Base-by-base conservation (phyloP, 2,888 invertebrate species). In the Adineta ricciae region DNA sequence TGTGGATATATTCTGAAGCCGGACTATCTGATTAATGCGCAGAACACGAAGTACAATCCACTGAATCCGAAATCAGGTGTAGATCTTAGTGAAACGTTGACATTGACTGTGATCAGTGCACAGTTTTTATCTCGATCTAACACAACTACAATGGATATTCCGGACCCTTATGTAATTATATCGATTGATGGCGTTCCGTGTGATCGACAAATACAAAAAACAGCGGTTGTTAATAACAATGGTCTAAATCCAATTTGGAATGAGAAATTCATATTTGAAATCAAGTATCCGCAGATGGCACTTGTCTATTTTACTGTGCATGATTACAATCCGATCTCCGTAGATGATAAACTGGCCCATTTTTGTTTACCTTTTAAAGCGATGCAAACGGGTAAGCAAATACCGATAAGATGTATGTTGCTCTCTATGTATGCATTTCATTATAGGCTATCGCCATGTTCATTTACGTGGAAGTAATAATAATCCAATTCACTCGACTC, bases 1-100 rank as follows among this genome's bases (percentile, higher is more conserved):
- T 93, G 92, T 88, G 93, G 93, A 27, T 93, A 91, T 88, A 92
- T 93, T 11, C 88, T 93, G 64, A 93, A 93, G 88, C 93, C 93
- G 2, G 88, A 91, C 72, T 90, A 92, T 38, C 92, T 93, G 91
- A 89, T 92, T 56, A 92, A 92, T 78, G 64, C 64, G 0, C 2
- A 64, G 3, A 8, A 36, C 16, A 64, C 27, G 5, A 0, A n/a
- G 9, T 78, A n/a, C 41, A 78, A 41, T 78, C 78, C 78, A 38
- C 41, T 78, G 24, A 14, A 24, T 41, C 16, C 24, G 11, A 9
- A 38, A 11, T 7, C 32, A 2, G n/a, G n/a, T 78, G 41, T 41
- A n/a, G 78, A 78, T 41, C 3, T 0, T 24, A 24, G 41, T 19
- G 3, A n/a, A 41, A 9, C 11, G 9, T 52, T 86, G 19, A 83